Evolutionary conservation across 1,140 invertebrate species (phyloP).

Genomic region (Caenorhabditis remanei): DNA sequence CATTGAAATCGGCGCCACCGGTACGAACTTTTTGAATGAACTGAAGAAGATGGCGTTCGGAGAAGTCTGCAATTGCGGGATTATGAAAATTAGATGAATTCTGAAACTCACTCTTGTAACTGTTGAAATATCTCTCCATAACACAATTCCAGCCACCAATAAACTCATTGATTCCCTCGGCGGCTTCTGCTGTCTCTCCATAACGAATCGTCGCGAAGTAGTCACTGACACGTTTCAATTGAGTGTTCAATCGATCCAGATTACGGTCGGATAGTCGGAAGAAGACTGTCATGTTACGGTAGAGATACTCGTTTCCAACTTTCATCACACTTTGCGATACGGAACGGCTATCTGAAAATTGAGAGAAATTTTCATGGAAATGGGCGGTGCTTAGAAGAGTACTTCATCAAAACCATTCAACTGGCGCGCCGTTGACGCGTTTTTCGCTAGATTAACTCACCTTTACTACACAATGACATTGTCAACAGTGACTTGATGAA

Average conservation of each 20-base stretch:
- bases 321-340: background rate
- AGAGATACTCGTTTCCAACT: background rate
- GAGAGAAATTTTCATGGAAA: too few species aligned
- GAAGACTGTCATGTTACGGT: constrained; percentile 2
- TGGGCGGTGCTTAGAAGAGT: too few species aligned
- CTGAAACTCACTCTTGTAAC: background rate
- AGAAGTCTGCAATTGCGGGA: background rate
- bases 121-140: background rate
- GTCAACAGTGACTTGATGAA: constrained; percentile 5
- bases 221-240: background rate
- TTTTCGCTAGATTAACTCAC: too few species aligned
- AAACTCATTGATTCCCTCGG: background rate
- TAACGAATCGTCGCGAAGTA: background rate
- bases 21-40: background rate
- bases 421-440: too few species aligned
- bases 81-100: too few species aligned
- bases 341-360: background rate
- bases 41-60: background rate
- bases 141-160: background rate
- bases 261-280: background rate
- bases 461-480: background rate
- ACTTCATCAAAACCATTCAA: too few species aligned
- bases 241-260: background rate
- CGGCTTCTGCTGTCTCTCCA: too few species aligned
- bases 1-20: background rate